phyloP scores from a whole-genome alignment of 2,113 vertebrate species.

The Zootoca vivipara region DNA sequence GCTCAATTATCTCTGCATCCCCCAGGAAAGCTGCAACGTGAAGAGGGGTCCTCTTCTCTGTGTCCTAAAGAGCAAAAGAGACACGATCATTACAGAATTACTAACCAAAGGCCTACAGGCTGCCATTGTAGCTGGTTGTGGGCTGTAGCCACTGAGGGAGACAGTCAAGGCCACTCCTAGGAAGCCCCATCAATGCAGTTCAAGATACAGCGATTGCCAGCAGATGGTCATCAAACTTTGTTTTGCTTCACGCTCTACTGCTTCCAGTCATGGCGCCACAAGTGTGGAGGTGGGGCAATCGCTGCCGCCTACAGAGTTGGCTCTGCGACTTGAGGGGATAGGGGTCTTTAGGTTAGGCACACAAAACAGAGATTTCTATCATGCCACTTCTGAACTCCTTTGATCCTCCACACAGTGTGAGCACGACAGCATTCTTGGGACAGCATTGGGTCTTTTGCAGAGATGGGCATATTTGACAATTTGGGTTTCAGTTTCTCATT shows the following conservation, averaged over 20 bases:
- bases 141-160: not conserved
- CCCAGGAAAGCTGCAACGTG: conserved; percentile 94
- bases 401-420: not conserved
- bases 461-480: no score
- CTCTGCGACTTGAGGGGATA: not conserved
- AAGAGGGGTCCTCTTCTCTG: conserved; percentile 93
- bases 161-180: not conserved
- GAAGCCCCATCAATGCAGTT: not conserved
- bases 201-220: not conserved
- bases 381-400: not conserved
- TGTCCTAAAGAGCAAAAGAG: conserved; percentile 78
- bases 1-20: conserved; percentile 95
- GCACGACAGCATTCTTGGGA: not conserved
- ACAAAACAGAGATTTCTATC: not conserved
- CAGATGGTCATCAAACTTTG: not conserved
- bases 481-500: no score
- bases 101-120: not conserved
- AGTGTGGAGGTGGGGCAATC: no score
- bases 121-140: not conserved
- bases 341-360: not conserved
- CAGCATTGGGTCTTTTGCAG: not conserved
- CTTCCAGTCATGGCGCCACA: no score
- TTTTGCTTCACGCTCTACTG: not conserved
- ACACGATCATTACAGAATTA: accelerated
- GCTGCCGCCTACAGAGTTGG: not conserved